phyloP scores from a whole-genome alignment of 2,888 invertebrate genomes.

The Steinernema carpocapsae region DNA sequence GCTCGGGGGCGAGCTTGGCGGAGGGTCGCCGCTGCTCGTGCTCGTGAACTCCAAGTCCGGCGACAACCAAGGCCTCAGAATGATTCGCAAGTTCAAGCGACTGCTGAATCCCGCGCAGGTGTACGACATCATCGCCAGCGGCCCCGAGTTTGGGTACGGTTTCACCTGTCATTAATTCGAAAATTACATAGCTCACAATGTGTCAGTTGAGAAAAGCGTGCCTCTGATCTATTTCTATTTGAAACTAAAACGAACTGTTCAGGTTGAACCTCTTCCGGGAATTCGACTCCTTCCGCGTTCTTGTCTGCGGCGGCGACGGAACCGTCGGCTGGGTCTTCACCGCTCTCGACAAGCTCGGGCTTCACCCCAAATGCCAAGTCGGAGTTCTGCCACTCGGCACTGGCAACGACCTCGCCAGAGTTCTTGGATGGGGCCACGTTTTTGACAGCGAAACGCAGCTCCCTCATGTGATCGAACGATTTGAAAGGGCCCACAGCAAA shows the following conservation, averaged over 20 bases:
- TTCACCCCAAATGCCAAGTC: constrained; percentile 82
- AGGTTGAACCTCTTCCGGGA: constrained; percentile 86
- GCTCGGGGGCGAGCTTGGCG: constrained; percentile 47
- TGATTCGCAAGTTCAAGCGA: constrained; percentile 90
- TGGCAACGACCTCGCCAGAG: constrained; percentile 92
- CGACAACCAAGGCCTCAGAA: constrained; percentile 95
- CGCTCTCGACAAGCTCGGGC: constrained; percentile 90
- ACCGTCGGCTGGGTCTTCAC: constrained; percentile 97
- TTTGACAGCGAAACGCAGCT: constrained; percentile 95
- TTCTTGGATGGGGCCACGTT: constrained; percentile 92
- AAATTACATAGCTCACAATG: too few species aligned
- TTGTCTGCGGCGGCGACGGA: constrained; percentile 96
- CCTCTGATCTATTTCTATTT: too few species aligned
- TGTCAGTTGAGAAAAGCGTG: too few species aligned
- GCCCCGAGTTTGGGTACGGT: constrained; percentile 81
- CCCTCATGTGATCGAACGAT: constrained; percentile 86
- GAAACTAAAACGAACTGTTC: too few species aligned
- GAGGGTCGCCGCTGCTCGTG: constrained; percentile 80
- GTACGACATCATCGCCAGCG: constrained; percentile 88
- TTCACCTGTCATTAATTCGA: not conserved
- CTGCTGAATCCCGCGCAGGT: constrained; percentile 95
- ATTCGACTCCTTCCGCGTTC: constrained; percentile 91
- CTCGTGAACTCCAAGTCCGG: constrained; percentile 98
- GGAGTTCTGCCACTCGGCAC: constrained; percentile 93
- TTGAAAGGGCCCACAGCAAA: constrained; percentile 94